These are phyloP conservation scores for Philaethria dido DNA, from an alignment of 2,888 invertebrate species.

Conservation along the genomic window DNA sequence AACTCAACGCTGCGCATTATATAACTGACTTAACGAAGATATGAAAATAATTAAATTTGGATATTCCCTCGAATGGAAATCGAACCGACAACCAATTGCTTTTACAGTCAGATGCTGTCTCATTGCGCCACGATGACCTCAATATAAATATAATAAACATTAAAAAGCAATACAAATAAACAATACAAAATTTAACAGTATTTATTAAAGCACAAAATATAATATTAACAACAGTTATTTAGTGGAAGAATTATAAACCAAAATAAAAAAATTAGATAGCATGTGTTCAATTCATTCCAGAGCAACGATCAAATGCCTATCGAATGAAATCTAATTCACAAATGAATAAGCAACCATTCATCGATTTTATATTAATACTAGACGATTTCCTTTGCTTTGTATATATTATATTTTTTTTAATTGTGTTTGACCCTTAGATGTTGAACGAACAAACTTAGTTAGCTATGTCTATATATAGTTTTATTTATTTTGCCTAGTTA, in stretches of 20 bases:
- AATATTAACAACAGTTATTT: slow-evolving; percentile 14
- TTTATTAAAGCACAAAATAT: background rate
- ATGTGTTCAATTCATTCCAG: slow-evolving; percentile 11
- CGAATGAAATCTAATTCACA: slow-evolving; percentile 14
- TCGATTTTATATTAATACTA: slow-evolving; percentile 9
- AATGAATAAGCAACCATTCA: slow-evolving; percentile 14
- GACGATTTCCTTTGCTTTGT: slow-evolving; percentile 5
- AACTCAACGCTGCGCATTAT: no score
- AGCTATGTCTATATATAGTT: no score
- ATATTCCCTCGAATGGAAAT: no score
- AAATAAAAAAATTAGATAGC: background rate
- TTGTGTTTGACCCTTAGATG: background rate
- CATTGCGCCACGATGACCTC: no score
- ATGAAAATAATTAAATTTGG: no score
- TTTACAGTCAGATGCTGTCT: no score
- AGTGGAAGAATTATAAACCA: background rate
- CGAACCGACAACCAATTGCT: no score
- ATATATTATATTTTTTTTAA: background rate
- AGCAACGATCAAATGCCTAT: slow-evolving; percentile 14
- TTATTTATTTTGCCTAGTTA: no score
- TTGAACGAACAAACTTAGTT: no score
- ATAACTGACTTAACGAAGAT: no score
- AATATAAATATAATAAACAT: no score
- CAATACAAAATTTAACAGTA: background rate
- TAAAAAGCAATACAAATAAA: no score